These are phyloP conservation scores for Phoebastria nigripes DNA, from an alignment of 2,797 vertebrate species.

Conservation along the genomic window DNA sequence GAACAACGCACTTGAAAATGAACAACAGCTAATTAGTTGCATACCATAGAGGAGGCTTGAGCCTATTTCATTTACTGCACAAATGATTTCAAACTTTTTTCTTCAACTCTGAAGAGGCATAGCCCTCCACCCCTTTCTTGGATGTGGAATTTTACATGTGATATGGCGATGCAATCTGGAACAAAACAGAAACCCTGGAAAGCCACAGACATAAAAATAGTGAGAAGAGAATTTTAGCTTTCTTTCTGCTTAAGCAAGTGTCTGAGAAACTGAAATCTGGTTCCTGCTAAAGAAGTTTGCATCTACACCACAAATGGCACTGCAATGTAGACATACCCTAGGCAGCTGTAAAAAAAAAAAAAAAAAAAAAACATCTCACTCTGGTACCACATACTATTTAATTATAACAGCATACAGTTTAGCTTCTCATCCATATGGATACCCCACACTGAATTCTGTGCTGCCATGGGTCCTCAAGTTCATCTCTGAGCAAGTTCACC, in stretches of 20 bases:
- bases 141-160: background rate
- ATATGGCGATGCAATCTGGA: constrained; percentile 10
- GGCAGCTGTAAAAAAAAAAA: background rate
- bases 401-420: background rate
- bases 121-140: background rate
- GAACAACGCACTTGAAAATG: constrained; percentile 48
- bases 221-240: constrained; percentile 42
- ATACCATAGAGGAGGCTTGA: constrained; percentile 28
- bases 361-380: background rate
- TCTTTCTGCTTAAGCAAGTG: constrained; percentile 28
- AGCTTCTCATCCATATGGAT: constrained; percentile 26
- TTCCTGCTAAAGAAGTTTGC: constrained; percentile 31
- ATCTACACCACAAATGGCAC: constrained; percentile 14
- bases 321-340: background rate
- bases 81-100: constrained; percentile 39
- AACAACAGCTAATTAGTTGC: constrained; percentile 58
- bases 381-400: background rate
- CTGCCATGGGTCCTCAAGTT: background rate
- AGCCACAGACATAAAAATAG: constrained; percentile 27
- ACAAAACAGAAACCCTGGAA: constrained; percentile 47
- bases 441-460: background rate
- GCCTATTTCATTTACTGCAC: constrained; percentile 44
- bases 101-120: constrained; percentile 7
- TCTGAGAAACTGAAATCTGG: constrained; percentile 39
- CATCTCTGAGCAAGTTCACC: background rate